Base-by-base conservation (phyloP, 1,140 invertebrate genomes). In the Gryon sp. region DNA sequence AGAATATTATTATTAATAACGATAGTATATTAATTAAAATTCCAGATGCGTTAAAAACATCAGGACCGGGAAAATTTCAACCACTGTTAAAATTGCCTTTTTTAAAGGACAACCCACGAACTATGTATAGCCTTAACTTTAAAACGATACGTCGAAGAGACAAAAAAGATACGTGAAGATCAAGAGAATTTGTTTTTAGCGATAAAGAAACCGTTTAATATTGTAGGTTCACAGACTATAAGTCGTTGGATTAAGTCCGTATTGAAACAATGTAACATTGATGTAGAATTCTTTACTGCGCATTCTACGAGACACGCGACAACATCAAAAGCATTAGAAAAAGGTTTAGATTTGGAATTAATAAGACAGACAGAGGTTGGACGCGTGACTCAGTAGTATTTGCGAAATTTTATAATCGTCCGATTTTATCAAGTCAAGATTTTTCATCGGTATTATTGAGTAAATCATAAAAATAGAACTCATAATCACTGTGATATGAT, bases 21-120 rank as follows among this genome's bases (percentile, higher is more conserved):
- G 28, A 41, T 11, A 32, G 46, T 3, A 20, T 60, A 11, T 26
- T 48, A 28, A 76, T 78, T 16, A 38, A 50, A 16, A 73, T 80
- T 9, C 26, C 63, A 8, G 63, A 78, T 20, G 0, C 30, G 1
- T 62, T 76, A n/a, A 80, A 80, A 50, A 80, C 66, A 8, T 80
- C 75, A 4, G 38, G 57, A 20, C 75, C 66, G 1, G 72, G 62
- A 7, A 36, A 8, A 38, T 32, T 9, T 40, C 45, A 60, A 19
- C 66, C 55, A 0, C 11, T 65, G 7, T 8, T 50, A 4, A 41
- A 36, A 28, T 22, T 63, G 12, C 60, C 60, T 6, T 52, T 38
- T 38, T 8, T 65, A 3, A n/a, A 11, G 0, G 22, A 65, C 15
- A 65, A 43, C 19, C 26, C 34, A 9, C 4, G n/a, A 1, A n/a